These are phyloP conservation scores for Poecilia velifera DNA, from an alignment of 2,797 vertebrate genomes.

Conservation along the genomic window DNA sequence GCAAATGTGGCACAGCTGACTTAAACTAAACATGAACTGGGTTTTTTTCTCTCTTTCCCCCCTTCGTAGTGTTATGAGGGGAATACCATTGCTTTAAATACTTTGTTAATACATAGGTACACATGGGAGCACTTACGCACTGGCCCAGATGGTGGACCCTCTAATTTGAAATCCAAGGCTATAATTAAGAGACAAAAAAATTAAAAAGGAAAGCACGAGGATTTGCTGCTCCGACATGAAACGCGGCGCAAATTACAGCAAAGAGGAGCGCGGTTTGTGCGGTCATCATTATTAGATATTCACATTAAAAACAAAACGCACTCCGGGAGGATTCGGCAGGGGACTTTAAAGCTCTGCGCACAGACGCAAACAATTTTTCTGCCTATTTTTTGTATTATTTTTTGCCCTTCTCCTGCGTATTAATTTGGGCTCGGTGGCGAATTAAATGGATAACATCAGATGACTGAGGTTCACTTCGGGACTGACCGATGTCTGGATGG, in stretches of 20 bases:
- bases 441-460: slow-evolving; percentile 42
- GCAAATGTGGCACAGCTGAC: slow-evolving; percentile 66
- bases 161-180: slow-evolving; percentile 93
- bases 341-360: slow-evolving; percentile 48
- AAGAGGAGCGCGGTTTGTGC: slow-evolving; percentile 69
- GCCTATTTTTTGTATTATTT: not conserved
- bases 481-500: not conserved
- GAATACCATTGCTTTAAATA: slow-evolving; percentile 83
- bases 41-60: slow-evolving; percentile 15
- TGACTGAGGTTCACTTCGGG: slow-evolving; percentile 37
- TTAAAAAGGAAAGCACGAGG: slow-evolving; percentile 90
- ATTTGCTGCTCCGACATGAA: slow-evolving; percentile 84
- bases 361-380: slow-evolving; percentile 9
- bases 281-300: slow-evolving; percentile 80
- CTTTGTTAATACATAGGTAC: slow-evolving; percentile 89
- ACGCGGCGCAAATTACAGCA: slow-evolving; percentile 82
- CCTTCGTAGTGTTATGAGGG: slow-evolving; percentile 67
- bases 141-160: slow-evolving; percentile 92
- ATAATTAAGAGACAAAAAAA: slow-evolving; percentile 97
- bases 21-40: slow-evolving; percentile 61
- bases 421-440: slow-evolving; percentile 32
- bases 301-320: slow-evolving; percentile 55
- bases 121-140: slow-evolving; percentile 93
- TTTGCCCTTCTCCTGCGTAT: slow-evolving; percentile 8
- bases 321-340: slow-evolving; percentile 19